A percentile compares a stretch with the other conserved stretches of the same genome.
Evolutionary conservation across 2,888 invertebrate species (phyloP).

Genomic region (Seira sanloemensis): DNA sequence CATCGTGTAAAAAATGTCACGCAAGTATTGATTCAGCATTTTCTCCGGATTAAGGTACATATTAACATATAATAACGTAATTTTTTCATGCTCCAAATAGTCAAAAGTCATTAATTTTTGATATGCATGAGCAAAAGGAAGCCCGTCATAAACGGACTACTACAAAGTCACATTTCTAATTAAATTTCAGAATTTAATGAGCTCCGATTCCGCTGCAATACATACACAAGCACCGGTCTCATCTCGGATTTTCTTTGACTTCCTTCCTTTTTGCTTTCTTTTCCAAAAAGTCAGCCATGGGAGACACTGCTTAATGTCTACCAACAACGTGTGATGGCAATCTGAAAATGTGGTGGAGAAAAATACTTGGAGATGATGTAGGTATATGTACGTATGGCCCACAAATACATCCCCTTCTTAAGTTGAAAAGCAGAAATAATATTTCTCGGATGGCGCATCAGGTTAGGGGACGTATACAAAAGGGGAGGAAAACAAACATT

Average conservation of each 20-base stretch:
- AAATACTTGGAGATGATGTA: neutral
- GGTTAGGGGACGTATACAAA: neutral
- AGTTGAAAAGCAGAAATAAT: neutral
- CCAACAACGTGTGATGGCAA: too few species aligned
- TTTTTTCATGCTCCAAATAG: neutral
- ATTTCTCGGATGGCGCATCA: neutral
- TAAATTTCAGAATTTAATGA: neutral
- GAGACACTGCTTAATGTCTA: too few species aligned
- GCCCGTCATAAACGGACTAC: neutral
- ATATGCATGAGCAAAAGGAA: neutral
- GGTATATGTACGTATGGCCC: neutral
- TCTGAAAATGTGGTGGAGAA: too few species aligned
- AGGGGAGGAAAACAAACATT: conserved; percentile 38
- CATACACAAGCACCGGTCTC: conserved; percentile 19
- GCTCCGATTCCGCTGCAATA: conserved; percentile 35
- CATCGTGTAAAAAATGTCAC: neutral
- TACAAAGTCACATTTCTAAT: conserved; percentile 4
- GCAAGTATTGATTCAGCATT: neutral
- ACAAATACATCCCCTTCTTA: neutral
- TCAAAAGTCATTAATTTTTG: neutral
- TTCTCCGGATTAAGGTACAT: neutral
- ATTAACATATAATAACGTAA: too few species aligned
- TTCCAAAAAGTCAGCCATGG: too few species aligned
- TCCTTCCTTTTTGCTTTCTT: neutral
- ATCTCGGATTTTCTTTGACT: conserved; percentile 37